Evolutionary conservation across 2,797 vertebrate species (phyloP).

Genomic region (Micrastur ruficollis): DNA sequence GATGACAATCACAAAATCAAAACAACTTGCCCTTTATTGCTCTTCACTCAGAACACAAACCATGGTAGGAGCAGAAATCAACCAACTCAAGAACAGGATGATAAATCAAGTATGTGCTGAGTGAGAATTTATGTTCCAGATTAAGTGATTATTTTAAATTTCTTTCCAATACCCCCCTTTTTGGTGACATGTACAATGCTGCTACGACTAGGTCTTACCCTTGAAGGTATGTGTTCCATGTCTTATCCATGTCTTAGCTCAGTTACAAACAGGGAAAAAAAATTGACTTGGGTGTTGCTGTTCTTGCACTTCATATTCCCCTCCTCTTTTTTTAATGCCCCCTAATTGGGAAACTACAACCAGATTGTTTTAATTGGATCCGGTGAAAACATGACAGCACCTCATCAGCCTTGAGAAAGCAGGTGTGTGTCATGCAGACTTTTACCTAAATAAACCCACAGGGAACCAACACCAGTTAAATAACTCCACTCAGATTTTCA

Average conservation of each 20-base stretch:
- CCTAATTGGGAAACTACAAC: conserved; percentile 25
- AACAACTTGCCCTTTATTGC: not conserved
- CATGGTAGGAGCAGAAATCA: not conserved
- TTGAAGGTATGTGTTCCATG: not conserved
- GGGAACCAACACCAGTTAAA: conserved; percentile 32
- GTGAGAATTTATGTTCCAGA: not conserved
- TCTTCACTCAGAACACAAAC: not conserved
- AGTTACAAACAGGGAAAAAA: not conserved
- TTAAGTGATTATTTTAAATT: not conserved
- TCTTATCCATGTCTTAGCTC: not conserved
- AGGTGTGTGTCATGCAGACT: conserved; percentile 43
- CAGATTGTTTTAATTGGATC: conserved; percentile 56
- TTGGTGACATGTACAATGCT: not conserved
- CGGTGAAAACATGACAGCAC: conserved; percentile 35
- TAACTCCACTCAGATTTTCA: conserved; percentile 2
- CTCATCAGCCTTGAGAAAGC: conserved; percentile 67
- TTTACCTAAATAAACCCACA: conserved; percentile 12
- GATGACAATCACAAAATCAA: not conserved
- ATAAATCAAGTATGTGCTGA: not conserved
- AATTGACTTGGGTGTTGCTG: not conserved
- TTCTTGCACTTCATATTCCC: not conserved
- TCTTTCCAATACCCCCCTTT: not conserved
- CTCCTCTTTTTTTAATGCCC: not conserved
- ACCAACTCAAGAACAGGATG: not conserved
- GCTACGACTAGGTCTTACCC: not conserved